phyloP scores from a whole-genome alignment of 2,797 vertebrate species.

The Poeciliopsis presidionis region DNA sequence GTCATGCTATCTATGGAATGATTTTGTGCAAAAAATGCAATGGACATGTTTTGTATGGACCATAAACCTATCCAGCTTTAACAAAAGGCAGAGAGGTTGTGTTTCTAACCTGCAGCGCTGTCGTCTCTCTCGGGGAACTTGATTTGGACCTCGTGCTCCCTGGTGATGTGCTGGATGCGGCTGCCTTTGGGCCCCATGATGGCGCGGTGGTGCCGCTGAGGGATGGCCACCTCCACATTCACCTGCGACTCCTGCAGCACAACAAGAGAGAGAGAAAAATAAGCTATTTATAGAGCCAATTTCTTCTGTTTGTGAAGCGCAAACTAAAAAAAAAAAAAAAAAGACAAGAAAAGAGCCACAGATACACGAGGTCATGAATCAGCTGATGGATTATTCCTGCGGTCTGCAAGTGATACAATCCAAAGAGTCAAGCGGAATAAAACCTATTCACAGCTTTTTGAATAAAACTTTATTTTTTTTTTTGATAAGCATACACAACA shows the following conservation, averaged over 20 bases:
- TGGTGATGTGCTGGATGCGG: conserved; percentile 83
- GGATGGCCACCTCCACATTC: conserved; percentile 80
- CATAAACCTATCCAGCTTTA: not conserved
- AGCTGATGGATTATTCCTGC: not conserved
- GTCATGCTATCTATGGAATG: no score
- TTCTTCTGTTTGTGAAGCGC: not conserved
- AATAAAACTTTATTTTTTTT: not conserved
- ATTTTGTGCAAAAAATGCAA: no score
- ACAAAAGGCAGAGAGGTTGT: not conserved
- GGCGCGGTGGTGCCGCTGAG: conserved; percentile 83
- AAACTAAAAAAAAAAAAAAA: not conserved
- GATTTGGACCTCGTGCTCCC: conserved; percentile 84
- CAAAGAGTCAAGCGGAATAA: not conserved
- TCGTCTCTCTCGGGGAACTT: conserved; percentile 87
- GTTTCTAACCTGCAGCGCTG: conserved; percentile 61
- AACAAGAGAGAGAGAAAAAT: not conserved
- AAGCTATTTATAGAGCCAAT: not conserved
- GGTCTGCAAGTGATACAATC: not conserved
- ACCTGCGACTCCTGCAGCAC: conserved; percentile 82
- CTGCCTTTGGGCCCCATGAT: conserved; percentile 85
- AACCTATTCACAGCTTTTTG: not conserved
- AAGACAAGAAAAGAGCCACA: not conserved
- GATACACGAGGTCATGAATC: not conserved
- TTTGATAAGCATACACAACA: not conserved
- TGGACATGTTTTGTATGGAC: no score